Base-by-base conservation (phyloP, 2,888 invertebrate genomes). In the Hirtodrosophila histrioides region DNA sequence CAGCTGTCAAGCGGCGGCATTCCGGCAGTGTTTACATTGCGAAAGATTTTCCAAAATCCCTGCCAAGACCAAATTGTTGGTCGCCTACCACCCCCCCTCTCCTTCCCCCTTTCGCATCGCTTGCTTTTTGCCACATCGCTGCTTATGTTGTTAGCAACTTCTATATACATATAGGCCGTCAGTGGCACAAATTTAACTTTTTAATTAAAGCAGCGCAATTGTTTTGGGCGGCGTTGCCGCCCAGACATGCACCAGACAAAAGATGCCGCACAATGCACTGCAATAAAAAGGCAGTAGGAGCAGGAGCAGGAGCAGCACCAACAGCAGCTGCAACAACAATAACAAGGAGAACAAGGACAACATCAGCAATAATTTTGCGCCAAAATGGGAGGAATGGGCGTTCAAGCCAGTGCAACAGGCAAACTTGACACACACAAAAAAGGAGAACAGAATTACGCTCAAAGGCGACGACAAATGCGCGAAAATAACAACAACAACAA, bases 121-220 rank as follows among this genome's bases (percentile, higher is more conserved):
- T 17, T 17, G 17, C 17, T 17, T 17, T 17, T 31, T 43, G 29
- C 27, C 11, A 9, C n/a, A 31, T 8, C 9, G 11, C 31, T 10
- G 36, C 5, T 48, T 41, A 50, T 27, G 44, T 44, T 61, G 55
- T 51, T 66, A 10, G 58, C 74, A 69, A 83, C 66, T 79, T 76
- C 65, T 67, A 7, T 31, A 31, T 31, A 31, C 7, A 31, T 31
- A 63, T 76, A 64, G 69, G 75, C 75, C 37, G 55, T 50, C 73
- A 57, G 79, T 64, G 65, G 66, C 63, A 57, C 65, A 69, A 82
- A 84, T 80, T 80, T 74, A 82, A 86, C 81, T 82, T 82, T 82
- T 86, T 81, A 86, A 82, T 82, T 86, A 82, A 86, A 77, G 78
- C 65, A 56, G 54, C 58, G 68, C 82, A 84, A 77, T 84, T 84